phyloP scores from a whole-genome alignment of 2,888 invertebrate species.

The Fragum whitleyi region DNA sequence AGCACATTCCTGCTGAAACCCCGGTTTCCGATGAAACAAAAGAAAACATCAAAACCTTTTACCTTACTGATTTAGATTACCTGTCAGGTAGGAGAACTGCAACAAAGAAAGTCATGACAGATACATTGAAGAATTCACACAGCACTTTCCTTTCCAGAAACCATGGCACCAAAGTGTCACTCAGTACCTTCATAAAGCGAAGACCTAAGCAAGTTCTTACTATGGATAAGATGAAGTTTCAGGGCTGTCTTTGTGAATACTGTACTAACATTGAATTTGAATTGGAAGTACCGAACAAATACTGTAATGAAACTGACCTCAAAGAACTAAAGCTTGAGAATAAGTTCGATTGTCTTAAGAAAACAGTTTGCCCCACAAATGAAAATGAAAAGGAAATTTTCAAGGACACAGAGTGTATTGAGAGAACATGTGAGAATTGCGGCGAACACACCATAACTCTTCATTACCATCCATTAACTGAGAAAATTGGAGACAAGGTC shows the following conservation, averaged over 20 bases:
- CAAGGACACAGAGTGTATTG: conserved; percentile 15
- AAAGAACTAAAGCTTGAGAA: conserved; percentile 26
- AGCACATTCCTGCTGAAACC: conserved; percentile 9
- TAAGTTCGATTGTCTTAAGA: conserved; percentile 15
- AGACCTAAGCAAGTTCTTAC: conserved; percentile 31
- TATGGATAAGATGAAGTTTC: conserved; percentile 10
- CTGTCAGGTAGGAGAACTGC: conserved; percentile 21
- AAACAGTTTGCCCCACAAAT: conserved; percentile 20
- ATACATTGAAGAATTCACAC: conserved; percentile 31
- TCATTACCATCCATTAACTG: conserved; percentile 23
- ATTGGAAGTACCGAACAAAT: conserved; percentile 21
- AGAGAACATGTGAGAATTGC: conserved; percentile 24
- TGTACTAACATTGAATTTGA: conserved; percentile 28
- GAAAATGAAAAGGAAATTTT: conserved; percentile 4
- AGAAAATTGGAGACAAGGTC: conserved; percentile 5
- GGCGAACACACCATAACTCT: conserved; percentile 12
- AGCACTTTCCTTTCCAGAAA: conserved; percentile 13
- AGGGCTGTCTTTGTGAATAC: conserved; percentile 32
- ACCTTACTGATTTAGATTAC: conserved; percentile 17
- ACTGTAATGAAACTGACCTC: conserved; percentile 3
- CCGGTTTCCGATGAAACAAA: conserved; percentile 23
- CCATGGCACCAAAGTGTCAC: conserved; percentile 15
- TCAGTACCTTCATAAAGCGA: conserved; percentile 18
- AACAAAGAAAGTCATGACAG: conserved; percentile 24
- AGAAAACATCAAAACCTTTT: conserved; percentile 23